Conservation (phyloP, 2,888 invertebrate genomes). For the Amphiduros pacificus region DNA sequence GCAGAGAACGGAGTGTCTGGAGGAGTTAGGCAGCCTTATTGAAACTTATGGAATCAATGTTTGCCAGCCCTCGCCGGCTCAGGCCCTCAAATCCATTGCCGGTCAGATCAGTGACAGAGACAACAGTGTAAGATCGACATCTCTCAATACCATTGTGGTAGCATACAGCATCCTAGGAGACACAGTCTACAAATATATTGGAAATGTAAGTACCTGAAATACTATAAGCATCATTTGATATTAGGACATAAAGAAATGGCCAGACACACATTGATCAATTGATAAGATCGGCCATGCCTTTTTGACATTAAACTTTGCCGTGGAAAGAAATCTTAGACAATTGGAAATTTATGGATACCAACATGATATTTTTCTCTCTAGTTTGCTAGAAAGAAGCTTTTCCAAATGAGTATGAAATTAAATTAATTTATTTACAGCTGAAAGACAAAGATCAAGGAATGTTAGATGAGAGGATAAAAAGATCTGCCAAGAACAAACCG, state of each 20-base stretch:
- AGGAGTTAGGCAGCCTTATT: conserved; percentile 84
- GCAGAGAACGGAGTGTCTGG: conserved; percentile 93
- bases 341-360: no score
- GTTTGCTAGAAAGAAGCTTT: no score
- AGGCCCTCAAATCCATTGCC: conserved; percentile 85
- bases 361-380: no score
- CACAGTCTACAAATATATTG: conserved; percentile 85
- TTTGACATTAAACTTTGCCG: no score
- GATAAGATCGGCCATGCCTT: no score
- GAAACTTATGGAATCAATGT: conserved; percentile 82
- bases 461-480: conserved; percentile 93
- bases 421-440: conserved; percentile 67
- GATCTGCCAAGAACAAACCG: conserved; percentile 65
- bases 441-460: conserved; percentile 93
- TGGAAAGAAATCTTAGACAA: no score
- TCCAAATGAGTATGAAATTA: no score
- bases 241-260: no score
- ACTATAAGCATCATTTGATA: neutral
- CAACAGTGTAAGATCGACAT: conserved; percentile 92
- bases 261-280: no score
- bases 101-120: conserved; percentile 95
- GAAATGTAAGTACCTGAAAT: conserved; percentile 67
- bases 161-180: conserved; percentile 91
- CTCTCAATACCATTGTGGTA: conserved; percentile 88
- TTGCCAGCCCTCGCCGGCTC: conserved; percentile 78